Percentiles rank a stretch among this genome's conserved stretches.
phyloP scores from a whole-genome alignment of 2,888 invertebrate genomes.

The Erebia epiphron region DNA sequence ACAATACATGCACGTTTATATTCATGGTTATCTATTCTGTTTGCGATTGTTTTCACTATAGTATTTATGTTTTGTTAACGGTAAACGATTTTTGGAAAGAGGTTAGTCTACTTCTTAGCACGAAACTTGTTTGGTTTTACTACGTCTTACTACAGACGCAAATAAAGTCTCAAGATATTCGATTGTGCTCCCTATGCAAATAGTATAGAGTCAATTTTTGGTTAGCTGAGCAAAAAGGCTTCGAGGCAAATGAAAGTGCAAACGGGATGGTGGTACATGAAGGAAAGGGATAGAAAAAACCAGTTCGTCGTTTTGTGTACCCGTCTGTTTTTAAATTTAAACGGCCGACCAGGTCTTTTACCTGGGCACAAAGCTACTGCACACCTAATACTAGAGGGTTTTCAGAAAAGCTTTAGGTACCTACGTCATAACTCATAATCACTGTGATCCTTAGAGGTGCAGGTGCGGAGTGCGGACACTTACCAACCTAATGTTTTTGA shows the following conservation, averaged over 20 bases:
- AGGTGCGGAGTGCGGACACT: too few species aligned
- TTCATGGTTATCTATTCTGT: not conserved
- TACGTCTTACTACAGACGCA: conserved; percentile 67
- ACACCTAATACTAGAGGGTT: conserved; percentile 22
- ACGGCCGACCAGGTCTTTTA: conserved; percentile 27
- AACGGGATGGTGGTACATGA: conserved; percentile 18
- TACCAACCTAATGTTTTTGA: too few species aligned
- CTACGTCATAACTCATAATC: too few species aligned
- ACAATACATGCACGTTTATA: not conserved
- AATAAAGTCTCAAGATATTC: conserved; percentile 19
- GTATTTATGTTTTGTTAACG: conserved; percentile 64
- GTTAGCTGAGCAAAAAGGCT: conserved; percentile 12
- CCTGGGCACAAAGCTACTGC: conserved; percentile 40
- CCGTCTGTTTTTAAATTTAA: conserved; percentile 36
- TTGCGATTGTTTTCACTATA: conserved; percentile 41
- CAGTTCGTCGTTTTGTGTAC: conserved; percentile 35
- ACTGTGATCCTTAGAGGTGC: too few species aligned
- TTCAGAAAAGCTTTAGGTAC: not conserved
- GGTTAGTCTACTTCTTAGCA: conserved; percentile 66
- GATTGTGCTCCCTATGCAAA: conserved; percentile 10
- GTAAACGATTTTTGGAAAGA: conserved; percentile 65
- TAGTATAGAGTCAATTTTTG: conserved; percentile 14
- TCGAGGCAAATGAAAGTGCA: conserved; percentile 20
- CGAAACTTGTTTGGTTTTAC: conserved; percentile 74
- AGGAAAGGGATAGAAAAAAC: conserved; percentile 29